Conservation (phyloP, 2,113 vertebrate species). For the Ciconia stormi region DNA sequence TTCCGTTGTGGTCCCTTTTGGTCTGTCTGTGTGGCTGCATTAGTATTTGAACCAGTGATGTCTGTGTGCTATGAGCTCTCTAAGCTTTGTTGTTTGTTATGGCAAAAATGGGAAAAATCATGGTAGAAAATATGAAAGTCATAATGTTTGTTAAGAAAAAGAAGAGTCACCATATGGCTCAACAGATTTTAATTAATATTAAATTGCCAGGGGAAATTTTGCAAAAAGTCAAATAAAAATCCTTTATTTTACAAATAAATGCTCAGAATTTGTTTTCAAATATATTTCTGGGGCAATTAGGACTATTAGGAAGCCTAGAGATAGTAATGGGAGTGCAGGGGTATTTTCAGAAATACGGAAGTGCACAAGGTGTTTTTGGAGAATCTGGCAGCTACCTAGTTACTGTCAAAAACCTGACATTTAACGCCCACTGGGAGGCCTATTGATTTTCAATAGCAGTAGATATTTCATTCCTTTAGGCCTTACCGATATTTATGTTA, state of each 20-base stretch:
- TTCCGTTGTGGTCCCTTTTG: not conserved
- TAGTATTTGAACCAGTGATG: not conserved
- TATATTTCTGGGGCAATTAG: not conserved
- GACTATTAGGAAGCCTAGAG: not conserved
- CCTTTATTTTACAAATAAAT: conserved; percentile 44
- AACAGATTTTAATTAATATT: conserved; percentile 64
- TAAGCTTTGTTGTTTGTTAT: conserved; percentile 35
- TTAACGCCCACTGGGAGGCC: not conserved
- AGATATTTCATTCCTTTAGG: not conserved
- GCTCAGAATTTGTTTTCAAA: conserved; percentile 9
- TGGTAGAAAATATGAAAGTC: conserved; percentile 13
- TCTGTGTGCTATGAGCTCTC: not conserved
- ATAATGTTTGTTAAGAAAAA: conserved; percentile 51
- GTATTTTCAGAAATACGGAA: not conserved
- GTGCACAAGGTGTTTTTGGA: not conserved
- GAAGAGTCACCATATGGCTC: conserved; percentile 38
- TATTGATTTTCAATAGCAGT: not conserved
- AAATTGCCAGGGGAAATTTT: conserved; percentile 16
- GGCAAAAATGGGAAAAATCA: conserved; percentile 5
- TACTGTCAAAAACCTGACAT: not conserved
- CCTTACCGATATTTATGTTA: not conserved
- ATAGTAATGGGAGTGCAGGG: not conserved
- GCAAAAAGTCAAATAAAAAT: conserved; percentile 37
- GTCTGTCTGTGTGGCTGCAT: not conserved
- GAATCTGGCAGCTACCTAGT: not conserved